Evolutionary conservation across 2,797 vertebrate genomes (phyloP).

Genomic region (Pseudochirops corinnae): DNA sequence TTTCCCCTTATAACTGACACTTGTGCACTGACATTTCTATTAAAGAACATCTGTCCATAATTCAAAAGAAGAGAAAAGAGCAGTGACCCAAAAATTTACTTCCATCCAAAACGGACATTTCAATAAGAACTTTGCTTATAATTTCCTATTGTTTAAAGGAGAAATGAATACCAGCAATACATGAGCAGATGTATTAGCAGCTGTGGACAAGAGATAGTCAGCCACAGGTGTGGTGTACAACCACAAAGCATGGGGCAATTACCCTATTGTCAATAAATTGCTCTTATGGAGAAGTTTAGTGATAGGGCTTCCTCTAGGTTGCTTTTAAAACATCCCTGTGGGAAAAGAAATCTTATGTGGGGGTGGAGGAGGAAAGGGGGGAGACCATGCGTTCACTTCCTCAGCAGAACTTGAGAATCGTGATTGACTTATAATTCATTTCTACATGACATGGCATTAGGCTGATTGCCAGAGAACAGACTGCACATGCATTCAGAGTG

Average conservation of each 20-base stretch:
- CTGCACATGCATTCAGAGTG: constrained; percentile 35
- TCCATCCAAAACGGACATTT: constrained; percentile 8
- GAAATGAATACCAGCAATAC: neutral
- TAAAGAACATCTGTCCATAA: neutral
- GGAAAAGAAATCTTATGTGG: constrained; percentile 24
- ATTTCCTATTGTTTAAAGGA: neutral
- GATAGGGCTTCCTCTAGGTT: neutral
- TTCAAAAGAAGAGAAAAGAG: neutral
- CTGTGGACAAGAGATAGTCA: constrained; percentile 34
- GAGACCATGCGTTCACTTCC: constrained; percentile 58
- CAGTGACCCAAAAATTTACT: neutral
- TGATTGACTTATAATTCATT: constrained; percentile 67
- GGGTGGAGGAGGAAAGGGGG: constrained; percentile 4
- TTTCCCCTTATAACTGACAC: neutral
- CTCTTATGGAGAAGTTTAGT: constrained; percentile 8
- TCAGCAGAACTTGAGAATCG: constrained; percentile 43
- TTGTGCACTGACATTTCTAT: neutral
- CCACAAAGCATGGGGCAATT: constrained; percentile 51
- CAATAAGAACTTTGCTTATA: constrained; percentile 5
- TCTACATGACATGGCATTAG: constrained; percentile 57
- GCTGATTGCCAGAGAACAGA: constrained; percentile 48
- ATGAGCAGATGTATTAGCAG: constrained; percentile 53
- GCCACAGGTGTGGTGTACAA: constrained; percentile 35
- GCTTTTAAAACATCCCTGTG: constrained; percentile 47
- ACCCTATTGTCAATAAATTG: constrained; percentile 58